Percentiles rank a stretch among this genome's conserved stretches.
Conservation (phyloP, 2,888 invertebrate species). For the Acrobasis suavella region DNA sequence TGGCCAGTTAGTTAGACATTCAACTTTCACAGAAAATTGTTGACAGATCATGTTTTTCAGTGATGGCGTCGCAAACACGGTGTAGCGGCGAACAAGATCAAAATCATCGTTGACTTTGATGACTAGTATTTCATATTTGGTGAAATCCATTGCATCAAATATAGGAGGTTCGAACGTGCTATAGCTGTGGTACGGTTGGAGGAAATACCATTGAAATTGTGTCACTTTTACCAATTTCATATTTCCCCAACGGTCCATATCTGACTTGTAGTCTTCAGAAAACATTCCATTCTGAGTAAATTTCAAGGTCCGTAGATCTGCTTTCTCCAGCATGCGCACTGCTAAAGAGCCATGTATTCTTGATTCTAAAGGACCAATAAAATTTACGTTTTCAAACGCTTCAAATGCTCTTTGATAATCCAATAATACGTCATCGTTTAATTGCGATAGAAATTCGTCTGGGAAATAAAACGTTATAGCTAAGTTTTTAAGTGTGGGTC, state of each 20-base stretch:
- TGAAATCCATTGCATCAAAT: background rate
- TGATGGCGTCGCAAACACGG: background rate
- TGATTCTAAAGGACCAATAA: background rate
- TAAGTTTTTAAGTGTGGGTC: background rate
- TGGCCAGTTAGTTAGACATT: too few relatives aligned
- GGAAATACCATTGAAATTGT: background rate
- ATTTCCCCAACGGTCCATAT: background rate
- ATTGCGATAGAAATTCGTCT: background rate
- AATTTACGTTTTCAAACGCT: background rate
- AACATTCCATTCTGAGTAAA: background rate
- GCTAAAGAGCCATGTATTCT: background rate
- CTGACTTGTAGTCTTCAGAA: too few relatives aligned
- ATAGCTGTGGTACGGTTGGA: background rate
- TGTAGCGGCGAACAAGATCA: background rate
- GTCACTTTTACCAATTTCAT: background rate
- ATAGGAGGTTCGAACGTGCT: background rate
- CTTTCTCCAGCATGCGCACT: background rate
- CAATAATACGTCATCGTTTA: background rate
- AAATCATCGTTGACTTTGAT: background rate
- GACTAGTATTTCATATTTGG: background rate
- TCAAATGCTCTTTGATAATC: background rate
- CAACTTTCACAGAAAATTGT: background rate
- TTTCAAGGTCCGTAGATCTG: background rate
- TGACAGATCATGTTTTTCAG: background rate
- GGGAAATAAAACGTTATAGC: background rate